These are phyloP conservation scores for Calcarius lapponicus DNA, from an alignment of 2,797 vertebrate genomes.

Conservation along the genomic window DNA sequence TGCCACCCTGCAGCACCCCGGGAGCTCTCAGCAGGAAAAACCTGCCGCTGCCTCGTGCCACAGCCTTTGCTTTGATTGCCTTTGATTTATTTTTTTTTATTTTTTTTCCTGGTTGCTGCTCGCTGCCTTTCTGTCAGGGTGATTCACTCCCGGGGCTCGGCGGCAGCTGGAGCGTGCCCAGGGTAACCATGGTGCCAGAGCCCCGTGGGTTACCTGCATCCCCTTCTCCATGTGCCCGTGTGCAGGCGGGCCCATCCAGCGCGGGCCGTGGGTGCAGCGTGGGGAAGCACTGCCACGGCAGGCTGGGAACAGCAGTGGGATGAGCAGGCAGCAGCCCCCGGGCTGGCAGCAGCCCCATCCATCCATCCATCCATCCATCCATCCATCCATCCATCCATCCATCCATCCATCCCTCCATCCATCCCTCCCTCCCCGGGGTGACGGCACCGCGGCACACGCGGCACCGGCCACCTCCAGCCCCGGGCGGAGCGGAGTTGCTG, in stretches of 20 bases:
- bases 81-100: neutral
- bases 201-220: neutral
- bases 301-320: neutral
- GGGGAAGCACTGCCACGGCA: accelerated
- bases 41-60: neutral
- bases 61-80: neutral
- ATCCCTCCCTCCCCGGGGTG: neutral
- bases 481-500: constrained; percentile 59
- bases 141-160: constrained; percentile 37
- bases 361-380: too few relatives aligned
- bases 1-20: neutral
- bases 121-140: constrained; percentile 7
- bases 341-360: neutral
- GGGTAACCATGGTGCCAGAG: constrained; percentile 22
- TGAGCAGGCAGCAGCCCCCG: neutral
- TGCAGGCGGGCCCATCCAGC: neutral
- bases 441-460: neutral
- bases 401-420: too few relatives aligned
- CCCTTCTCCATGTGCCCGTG: neutral
- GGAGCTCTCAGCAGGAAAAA: constrained; percentile 5
- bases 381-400: too few relatives aligned
- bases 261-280: accelerated
- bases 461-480: constrained; percentile 53
- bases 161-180: constrained; percentile 21
- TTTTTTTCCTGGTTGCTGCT: neutral